Conservation (phyloP, 2,113 vertebrate genomes). For the Colius striatus region DNA sequence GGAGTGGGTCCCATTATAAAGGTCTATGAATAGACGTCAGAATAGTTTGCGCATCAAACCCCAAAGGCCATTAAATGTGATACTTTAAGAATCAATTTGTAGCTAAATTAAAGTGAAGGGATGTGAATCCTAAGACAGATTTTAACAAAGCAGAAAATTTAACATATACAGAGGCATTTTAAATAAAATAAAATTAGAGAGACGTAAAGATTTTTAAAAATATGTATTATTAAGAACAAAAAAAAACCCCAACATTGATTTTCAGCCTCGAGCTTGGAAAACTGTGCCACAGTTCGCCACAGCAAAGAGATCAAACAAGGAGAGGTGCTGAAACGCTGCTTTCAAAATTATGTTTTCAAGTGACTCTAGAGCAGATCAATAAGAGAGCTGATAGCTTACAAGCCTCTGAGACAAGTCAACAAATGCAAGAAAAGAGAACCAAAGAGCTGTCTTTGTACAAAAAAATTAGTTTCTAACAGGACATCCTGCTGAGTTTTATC, state of each 20-base stretch:
- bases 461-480: slow-evolving; percentile 53
- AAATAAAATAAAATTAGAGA: slow-evolving; percentile 33
- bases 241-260: background rate
- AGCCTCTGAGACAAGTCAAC: slow-evolving; percentile 55
- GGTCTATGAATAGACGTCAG: slow-evolving; percentile 52
- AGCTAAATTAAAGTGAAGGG: slow-evolving; percentile 41
- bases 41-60: slow-evolving; percentile 46
- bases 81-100: slow-evolving; percentile 49
- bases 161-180: background rate
- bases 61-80: slow-evolving; percentile 58
- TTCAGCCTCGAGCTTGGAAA: slow-evolving; percentile 27
- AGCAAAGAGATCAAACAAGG: slow-evolving; percentile 13
- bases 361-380: slow-evolving; percentile 42
- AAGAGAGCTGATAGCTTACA: slow-evolving; percentile 12
- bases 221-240: background rate
- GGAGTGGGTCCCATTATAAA: slow-evolving; percentile 57
- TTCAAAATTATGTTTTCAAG: slow-evolving; percentile 53
- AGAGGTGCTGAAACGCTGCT: slow-evolving; percentile 32
- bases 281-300: background rate
- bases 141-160: slow-evolving; percentile 53
- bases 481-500: slow-evolving; percentile 47
- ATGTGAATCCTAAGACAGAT: slow-evolving; percentile 6
- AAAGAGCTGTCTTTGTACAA: slow-evolving; percentile 21
- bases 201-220: background rate
- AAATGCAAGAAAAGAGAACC: slow-evolving; percentile 22